These are phyloP conservation scores for Lasioglossum pauxillum DNA, from an alignment of 2,888 invertebrate genomes.

Conservation along the genomic window DNA sequence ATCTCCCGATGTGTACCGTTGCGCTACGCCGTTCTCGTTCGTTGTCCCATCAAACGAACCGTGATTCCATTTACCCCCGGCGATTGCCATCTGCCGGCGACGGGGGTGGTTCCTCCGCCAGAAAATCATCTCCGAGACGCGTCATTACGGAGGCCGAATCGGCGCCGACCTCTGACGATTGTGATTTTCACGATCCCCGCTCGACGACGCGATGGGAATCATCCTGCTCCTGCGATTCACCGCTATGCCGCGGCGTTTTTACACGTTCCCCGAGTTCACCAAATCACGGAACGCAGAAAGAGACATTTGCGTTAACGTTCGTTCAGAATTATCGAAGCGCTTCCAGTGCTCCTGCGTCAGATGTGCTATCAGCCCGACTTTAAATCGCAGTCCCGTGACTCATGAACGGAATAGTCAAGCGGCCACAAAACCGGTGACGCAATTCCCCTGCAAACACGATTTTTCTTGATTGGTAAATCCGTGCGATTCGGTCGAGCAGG, in stretches of 20 bases:
- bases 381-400: background rate
- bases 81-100: conserved; percentile 41
- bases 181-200: background rate
- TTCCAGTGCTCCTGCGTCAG: background rate
- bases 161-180: background rate
- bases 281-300: background rate
- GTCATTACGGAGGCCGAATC: background rate
- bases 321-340: background rate
- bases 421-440: background rate
- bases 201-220: background rate
- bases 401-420: background rate
- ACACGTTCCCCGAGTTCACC: background rate
- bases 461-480: conserved; percentile 10
- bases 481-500: conserved; percentile 5
- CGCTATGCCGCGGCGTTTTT: background rate
- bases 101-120: background rate
- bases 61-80: conserved; percentile 64
- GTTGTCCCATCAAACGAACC: conserved; percentile 64
- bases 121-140: background rate
- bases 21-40: conserved; percentile 63
- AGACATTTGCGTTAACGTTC: background rate
- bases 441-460: background rate
- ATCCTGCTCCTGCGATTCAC: background rate
- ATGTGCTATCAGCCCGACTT: background rate
- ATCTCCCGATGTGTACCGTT: conserved; percentile 74